Conservation (phyloP, 2,888 invertebrate genomes). For the Andrena haemorrhoa region DNA sequence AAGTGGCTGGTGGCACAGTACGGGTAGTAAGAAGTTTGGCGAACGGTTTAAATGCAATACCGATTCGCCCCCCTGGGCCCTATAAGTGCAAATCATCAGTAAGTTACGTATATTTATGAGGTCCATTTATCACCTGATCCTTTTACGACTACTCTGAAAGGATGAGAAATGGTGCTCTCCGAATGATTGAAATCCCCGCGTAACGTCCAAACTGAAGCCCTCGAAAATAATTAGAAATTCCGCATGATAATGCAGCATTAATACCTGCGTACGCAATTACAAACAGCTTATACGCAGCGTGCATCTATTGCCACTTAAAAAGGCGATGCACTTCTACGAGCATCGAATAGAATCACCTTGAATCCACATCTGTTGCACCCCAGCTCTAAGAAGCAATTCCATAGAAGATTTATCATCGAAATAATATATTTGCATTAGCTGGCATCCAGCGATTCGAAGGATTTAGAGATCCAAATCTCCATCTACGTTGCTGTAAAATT, state of each 20-base stretch:
- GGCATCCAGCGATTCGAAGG: too few species aligned
- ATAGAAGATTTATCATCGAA: too few species aligned
- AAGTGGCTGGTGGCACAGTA: not conserved
- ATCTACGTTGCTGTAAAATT: too few species aligned
- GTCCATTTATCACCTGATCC: slow-evolving; percentile 50
- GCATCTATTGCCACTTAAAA: not conserved
- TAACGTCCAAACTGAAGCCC: slow-evolving; percentile 36
- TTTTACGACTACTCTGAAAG: slow-evolving; percentile 54
- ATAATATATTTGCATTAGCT: too few species aligned
- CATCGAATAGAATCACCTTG: not conserved
- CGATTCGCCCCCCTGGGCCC: slow-evolving; percentile 6
- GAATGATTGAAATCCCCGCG: slow-evolving; percentile 49
- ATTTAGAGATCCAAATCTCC: too few species aligned
- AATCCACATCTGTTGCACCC: not conserved
- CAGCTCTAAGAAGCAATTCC: too few species aligned
- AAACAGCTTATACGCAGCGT: slow-evolving; percentile 12
- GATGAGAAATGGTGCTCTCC: slow-evolving; percentile 52
- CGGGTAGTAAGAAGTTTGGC: slow-evolving; percentile 4
- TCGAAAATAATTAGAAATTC: slow-evolving; percentile 48
- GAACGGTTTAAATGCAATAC: slow-evolving; percentile 29
- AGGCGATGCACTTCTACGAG: not conserved
- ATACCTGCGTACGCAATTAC: slow-evolving; percentile 17
- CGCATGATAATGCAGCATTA: slow-evolving; percentile 2
- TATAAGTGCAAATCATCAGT: slow-evolving; percentile 49
- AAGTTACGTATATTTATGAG: slow-evolving; percentile 52